A percentile compares a stretch with the other conserved stretches of the same genome.
These are phyloP conservation scores for Novumbra hubbsi DNA, from an alignment of 2,797 vertebrate species.

Conservation along the genomic window DNA sequence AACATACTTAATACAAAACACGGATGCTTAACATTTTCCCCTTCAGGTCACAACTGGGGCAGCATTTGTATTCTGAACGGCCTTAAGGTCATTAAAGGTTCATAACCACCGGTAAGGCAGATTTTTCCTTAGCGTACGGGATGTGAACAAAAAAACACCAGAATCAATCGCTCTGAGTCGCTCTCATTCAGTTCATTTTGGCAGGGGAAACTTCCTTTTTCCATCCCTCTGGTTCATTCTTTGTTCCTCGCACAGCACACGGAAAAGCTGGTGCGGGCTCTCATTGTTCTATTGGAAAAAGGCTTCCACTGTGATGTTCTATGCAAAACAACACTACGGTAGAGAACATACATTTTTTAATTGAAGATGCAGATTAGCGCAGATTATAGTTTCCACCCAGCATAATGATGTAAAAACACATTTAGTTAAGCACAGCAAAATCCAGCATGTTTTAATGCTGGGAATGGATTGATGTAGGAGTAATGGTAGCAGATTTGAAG, in stretches of 20 bases:
- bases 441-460: background rate
- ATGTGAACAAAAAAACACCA: slow-evolving; percentile 17
- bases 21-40: slow-evolving; percentile 19
- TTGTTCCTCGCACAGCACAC: slow-evolving; percentile 44
- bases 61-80: slow-evolving; percentile 51
- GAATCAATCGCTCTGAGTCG: slow-evolving; percentile 24
- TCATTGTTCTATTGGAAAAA: slow-evolving; percentile 62
- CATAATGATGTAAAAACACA: slow-evolving; percentile 2
- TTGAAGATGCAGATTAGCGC: background rate
- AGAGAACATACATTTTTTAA: slow-evolving; percentile 25
- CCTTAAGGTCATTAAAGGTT: background rate
- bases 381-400: background rate
- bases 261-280: slow-evolving; percentile 36
- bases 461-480: background rate
- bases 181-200: slow-evolving; percentile 57
- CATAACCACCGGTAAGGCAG: slow-evolving; percentile 3
- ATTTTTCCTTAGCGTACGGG: slow-evolving; percentile 48
- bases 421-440: slow-evolving; percentile 17
- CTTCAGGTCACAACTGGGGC: slow-evolving; percentile 34
- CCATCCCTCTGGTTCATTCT: slow-evolving; percentile 65
- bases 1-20: slow-evolving; percentile 31
- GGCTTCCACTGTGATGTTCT: slow-evolving; percentile 28
- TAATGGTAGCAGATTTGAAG: background rate
- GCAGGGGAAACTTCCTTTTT: slow-evolving; percentile 62
- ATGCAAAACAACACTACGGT: slow-evolving; percentile 46